Evolutionary conservation across 1,140 invertebrate species (phyloP), one percentile per base, ranked within the genome.

Genomic region (Elymnias hypermnestra): DNA sequence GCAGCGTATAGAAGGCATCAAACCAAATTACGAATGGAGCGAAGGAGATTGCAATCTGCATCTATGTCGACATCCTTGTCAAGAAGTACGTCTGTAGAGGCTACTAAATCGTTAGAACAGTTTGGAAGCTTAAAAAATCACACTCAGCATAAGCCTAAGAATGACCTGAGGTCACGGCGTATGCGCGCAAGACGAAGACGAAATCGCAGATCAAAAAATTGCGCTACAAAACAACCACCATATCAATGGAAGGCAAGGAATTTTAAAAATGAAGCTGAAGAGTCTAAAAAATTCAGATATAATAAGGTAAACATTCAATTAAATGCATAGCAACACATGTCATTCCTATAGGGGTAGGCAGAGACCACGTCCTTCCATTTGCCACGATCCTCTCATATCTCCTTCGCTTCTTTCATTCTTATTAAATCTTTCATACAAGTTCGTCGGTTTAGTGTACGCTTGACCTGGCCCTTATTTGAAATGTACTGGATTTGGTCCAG

Each of bases 171-270:
- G 56, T 53, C 67, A 38, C 53, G 61, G 56, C 63, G 73, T 47
- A 68, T 78, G 3, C 73, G 50, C 74, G 67, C 65, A 7, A 65
- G 72, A 44, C 60, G 86, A 72, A 86, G 79, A 63, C 87, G 87
- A 58, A 77, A 73, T 56, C 88, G 86, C 64, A 75, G 87, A 57
- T 86, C 88, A 47, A 91, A 89, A 59, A 92, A 93, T 63, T 93
- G 92, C 54, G 92, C 91, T 14, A 93, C 92, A 17, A 89, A 91
- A 60, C 90, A 91, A 60, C 90, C 90, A 0, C 85, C 87, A 1
- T 84, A 88, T 47, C 83, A 83, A 29, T 87, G 88, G 73, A 87
- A 88, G 61, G 81, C 71, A 12, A 78, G 83, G 15, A 83, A 87
- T 26, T 45, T 22, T 53, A 17, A 42, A 56, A 52, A 52, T 18